These are phyloP conservation scores for Naja naja DNA, from an alignment of 2,113 vertebrate species.

Conservation along the genomic window DNA sequence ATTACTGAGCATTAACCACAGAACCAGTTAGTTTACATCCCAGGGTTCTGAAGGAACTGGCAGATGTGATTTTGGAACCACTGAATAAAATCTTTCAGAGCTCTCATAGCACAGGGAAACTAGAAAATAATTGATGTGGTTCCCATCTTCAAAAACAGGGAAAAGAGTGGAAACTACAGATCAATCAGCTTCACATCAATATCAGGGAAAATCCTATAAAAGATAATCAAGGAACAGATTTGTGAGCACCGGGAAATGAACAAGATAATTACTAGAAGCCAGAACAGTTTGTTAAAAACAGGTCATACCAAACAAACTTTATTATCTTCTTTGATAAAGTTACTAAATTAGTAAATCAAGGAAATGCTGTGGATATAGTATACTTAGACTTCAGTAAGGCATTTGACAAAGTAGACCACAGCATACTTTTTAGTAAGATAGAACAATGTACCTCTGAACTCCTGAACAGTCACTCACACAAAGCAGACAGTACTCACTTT, in stretches of 20 bases:
- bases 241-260: background rate
- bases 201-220: background rate
- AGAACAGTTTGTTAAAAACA: background rate
- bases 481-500: too few relatives aligned
- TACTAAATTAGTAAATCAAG: background rate
- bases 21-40: background rate
- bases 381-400: background rate
- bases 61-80: background rate
- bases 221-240: background rate
- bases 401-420: background rate
- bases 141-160: too few relatives aligned
- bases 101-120: background rate
- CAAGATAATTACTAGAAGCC: background rate
- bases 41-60: background rate
- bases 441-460: background rate
- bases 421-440: background rate
- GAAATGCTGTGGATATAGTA: background rate
- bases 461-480: too few relatives aligned
- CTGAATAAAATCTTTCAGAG: background rate
- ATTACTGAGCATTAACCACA: slow-evolving; percentile 20
- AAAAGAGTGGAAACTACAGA: too few relatives aligned
- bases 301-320: background rate
- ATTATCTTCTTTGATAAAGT: background rate
- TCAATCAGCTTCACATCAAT: background rate
- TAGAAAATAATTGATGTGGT: background rate